Evolutionary conservation across 2,797 vertebrate genomes (phyloP).

Genomic region (Acestrorhynchus altus): DNA sequence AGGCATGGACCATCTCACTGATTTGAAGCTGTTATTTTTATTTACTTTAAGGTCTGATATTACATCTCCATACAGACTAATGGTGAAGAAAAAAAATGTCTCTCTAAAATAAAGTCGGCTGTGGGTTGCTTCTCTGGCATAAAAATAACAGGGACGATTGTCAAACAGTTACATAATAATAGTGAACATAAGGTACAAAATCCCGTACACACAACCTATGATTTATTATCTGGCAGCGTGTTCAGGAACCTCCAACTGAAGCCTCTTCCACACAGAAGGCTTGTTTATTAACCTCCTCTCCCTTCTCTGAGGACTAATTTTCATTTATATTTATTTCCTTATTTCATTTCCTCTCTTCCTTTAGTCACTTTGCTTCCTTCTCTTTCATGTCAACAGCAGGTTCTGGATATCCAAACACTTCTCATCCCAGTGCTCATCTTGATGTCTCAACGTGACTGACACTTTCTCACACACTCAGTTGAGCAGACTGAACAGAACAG

Average conservation of each 20-base stretch:
- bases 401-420: not conserved
- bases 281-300: not conserved
- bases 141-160: not conserved
- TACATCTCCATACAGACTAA: not conserved
- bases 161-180: conserved; percentile 18
- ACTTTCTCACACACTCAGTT: conserved; percentile 18
- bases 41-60: not conserved
- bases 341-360: not conserved
- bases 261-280: not conserved
- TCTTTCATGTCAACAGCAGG: not conserved
- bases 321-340: not conserved
- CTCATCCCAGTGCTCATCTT: not conserved
- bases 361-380: not conserved
- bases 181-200: conserved; percentile 12
- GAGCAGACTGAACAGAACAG: conserved; percentile 5
- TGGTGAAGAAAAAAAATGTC: conserved; percentile 7
- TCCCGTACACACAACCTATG: not conserved
- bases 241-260: conserved; percentile 4
- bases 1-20: too few relatives aligned
- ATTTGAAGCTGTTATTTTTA: too few relatives aligned
- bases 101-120: not conserved
- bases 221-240: not conserved
- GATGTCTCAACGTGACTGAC: not conserved
- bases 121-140: not conserved
- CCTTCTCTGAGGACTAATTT: not conserved